These are phyloP conservation scores for Grapholita molesta DNA, from an alignment of 1,140 invertebrate species.

Conservation along the genomic window DNA sequence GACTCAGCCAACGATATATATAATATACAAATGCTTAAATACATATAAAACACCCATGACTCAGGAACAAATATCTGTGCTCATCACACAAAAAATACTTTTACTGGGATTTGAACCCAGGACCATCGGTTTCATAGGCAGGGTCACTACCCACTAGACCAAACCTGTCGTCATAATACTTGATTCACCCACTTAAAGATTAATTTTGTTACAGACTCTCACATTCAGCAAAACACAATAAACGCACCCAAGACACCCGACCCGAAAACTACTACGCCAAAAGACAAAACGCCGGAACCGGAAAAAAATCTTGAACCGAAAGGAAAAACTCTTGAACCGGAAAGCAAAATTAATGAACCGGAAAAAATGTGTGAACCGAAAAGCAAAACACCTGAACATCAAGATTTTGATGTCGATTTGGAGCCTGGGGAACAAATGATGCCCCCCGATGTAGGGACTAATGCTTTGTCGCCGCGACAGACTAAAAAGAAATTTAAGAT, in stretches of 20 bases:
- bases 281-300: background rate
- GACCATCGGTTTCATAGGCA: too few relatives aligned
- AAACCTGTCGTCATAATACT: too few relatives aligned
- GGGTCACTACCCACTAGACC: too few relatives aligned
- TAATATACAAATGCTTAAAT: too few relatives aligned
- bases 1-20: too few relatives aligned
- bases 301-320: background rate
- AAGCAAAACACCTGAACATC: background rate
- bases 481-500: background rate
- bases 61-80: too few relatives aligned
- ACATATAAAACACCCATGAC: too few relatives aligned
- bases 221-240: background rate
- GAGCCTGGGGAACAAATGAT: background rate
- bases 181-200: too few relatives aligned
- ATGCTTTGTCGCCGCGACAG: background rate
- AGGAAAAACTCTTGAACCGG: background rate
- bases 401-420: background rate
- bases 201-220: background rate
- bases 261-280: background rate
- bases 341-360: background rate
- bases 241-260: background rate
- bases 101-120: too few relatives aligned
- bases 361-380: background rate
- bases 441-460: background rate
- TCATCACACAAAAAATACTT: too few relatives aligned